These are phyloP conservation scores for Oscheius sp. DNA, from an alignment of 2,888 invertebrate genomes.

Conservation along the genomic window DNA sequence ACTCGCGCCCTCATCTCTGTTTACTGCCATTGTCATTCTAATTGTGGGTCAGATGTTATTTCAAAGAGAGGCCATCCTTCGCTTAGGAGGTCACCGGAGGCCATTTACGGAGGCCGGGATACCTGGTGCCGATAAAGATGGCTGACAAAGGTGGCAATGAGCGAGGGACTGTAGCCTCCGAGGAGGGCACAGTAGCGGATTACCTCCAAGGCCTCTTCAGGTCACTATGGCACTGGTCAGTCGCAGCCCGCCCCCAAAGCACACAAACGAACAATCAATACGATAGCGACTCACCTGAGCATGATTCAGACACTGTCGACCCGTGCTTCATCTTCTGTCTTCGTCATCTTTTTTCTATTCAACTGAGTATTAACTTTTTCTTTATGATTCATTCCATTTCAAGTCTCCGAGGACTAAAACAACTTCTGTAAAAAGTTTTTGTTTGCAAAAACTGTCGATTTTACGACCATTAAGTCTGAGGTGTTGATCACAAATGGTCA, in stretches of 20 bases:
- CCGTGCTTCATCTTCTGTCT: slow-evolving; percentile 1
- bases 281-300: slow-evolving; percentile 38
- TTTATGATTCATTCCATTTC: background rate
- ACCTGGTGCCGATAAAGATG: slow-evolving; percentile 33
- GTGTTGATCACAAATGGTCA: background rate
- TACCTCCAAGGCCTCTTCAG: slow-evolving; percentile 32
- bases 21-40: slow-evolving; percentile 10
- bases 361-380: background rate
- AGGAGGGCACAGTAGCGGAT: slow-evolving; percentile 29
- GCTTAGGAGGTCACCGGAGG: slow-evolving; percentile 27
- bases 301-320: slow-evolving; percentile 35
- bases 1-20: too few relatives aligned
- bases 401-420: background rate
- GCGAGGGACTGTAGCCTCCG: slow-evolving; percentile 15
- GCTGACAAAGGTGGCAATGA: slow-evolving; percentile 27
- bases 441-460: background rate
- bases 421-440: background rate
- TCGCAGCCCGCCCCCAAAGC: slow-evolving; percentile 28
- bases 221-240: slow-evolving; percentile 38
- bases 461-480: background rate
- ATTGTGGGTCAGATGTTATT: slow-evolving; percentile 25
- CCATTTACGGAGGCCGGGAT: slow-evolving; percentile 27
- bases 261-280: slow-evolving; percentile 37
- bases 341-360: too few relatives aligned
- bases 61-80: slow-evolving; percentile 4